Evolutionary conservation across 2,888 invertebrate genomes (phyloP).

Genomic region (Cyrtodaria siliqua): DNA sequence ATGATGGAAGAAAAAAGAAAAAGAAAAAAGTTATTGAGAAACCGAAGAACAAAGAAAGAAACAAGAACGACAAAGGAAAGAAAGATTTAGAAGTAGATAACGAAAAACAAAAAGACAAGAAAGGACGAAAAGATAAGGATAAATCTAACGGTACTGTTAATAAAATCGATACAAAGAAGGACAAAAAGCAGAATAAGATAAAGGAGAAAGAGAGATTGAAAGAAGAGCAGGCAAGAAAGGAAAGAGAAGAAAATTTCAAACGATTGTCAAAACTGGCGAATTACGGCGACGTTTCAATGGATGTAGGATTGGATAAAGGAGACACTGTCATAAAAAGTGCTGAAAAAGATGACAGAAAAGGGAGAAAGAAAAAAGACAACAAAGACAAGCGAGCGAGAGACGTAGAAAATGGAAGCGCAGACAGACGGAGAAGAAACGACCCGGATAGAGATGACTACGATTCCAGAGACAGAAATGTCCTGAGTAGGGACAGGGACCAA

Average conservation of each 20-base stretch:
- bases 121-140: constrained; percentile 19
- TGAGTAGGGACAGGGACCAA: constrained; percentile 40
- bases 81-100: constrained; percentile 28
- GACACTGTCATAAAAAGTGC: not conserved
- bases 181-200: constrained; percentile 15
- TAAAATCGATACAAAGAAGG: constrained; percentile 25
- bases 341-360: constrained; percentile 4
- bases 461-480: not conserved
- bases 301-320: not conserved
- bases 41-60: constrained; percentile 14
- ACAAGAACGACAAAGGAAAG: constrained; percentile 19
- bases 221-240: constrained; percentile 34
- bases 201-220: constrained; percentile 12
- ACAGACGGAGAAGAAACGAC: constrained; percentile 22
- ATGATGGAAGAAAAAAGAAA: constrained; percentile 64
- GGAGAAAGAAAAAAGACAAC: constrained; percentile 27
- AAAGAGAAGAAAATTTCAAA: constrained; percentile 48
- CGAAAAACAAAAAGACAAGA: constrained; percentile 21
- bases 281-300: constrained; percentile 35
- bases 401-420: constrained; percentile 19
- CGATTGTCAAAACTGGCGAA: constrained; percentile 47
- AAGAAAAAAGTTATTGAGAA: constrained; percentile 26
- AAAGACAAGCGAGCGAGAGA: constrained; percentile 24
- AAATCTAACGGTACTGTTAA: constrained; percentile 28
- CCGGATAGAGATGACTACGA: constrained; percentile 11